Base-by-base conservation (phyloP, 2,797 vertebrate genomes). In the Urophycis tenuis region DNA sequence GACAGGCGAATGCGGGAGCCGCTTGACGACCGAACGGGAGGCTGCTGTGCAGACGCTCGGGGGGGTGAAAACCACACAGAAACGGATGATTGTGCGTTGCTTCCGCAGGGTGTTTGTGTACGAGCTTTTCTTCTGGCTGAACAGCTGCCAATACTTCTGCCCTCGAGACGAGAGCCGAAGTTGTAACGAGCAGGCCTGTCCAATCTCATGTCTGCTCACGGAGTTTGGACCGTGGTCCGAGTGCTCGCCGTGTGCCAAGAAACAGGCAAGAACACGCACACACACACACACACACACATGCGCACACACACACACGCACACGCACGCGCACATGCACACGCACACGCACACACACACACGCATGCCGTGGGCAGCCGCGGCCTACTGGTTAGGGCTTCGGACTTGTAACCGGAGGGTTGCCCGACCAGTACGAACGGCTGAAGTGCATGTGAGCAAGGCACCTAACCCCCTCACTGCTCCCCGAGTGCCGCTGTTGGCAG, bases 151-250 rank as follows among this genome's bases (percentile, higher is more conserved):
- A 0, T 78, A 79, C 77, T 53, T 96, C 72, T 99, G 97, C 82
- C 33, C 77, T 19, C 87, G 1, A 0, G 0, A 22, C 0, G 95
- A 97, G 81, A 87, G 17, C 2, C 91, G 92, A 78, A 53, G 83
- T 0, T 99, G 96, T 78, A 96, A 95, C 53, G 82, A 92, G 77
- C 92, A 96, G 74, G 77, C 69, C 0, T 99, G 97, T 87, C 93
- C 94, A 22, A 93, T 97, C 85, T 93, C 95, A 89, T 98, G 96
- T 79, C 81, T 71, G 41, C 89, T 97, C 79, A 93, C 93, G 33
- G 93, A 95, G n/a, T 96, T 93, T 25, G 93, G 94, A 39, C 80
- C 86, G 0, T 98, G 96, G 97, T 98, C 96, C 3, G 92, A 94
- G 67, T 98, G 97, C 83, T 96, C 96, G 0, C 93, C 96, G 1